Evolutionary conservation across 1,140 invertebrate genomes (phyloP), one percentile per base, ranked within the genome.

Genomic region (Sweltsa coloradensis): DNA sequence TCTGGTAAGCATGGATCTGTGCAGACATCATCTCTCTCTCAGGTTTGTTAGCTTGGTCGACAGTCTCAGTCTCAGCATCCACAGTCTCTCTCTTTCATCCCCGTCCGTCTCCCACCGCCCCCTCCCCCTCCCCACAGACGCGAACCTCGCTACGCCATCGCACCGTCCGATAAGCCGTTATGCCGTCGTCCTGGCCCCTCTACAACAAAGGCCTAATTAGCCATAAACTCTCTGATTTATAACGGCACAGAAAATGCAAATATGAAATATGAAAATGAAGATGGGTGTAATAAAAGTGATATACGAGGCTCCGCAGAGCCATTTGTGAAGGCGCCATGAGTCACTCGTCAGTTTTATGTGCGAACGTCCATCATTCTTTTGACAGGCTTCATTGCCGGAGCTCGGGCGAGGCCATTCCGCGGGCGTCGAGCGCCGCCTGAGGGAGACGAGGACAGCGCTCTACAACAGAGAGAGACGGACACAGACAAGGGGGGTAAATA

Each of bases 241-340:
- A 72, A 72, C 70, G 64, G 67, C 62, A 50, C 48, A 61, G 60
- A 63, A 66, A 66, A 66, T 79, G 77, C 77, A 79, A 79, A 79
- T 79, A 79, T 79, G 77, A 80, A 78, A 79, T 80, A 80, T 81
- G 77, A 79, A 81, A 79, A 81, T 81, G 77, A 81, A 78, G 75
- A 79, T 72, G 74, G 75, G 71, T 71, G 75, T 78, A 78, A 79
- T 79, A 79, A 81, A 79, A 78, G 76, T 79, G 78, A 81, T 79
- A 75, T 78, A 81, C 73, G 71, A 73, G 73, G 69, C 76, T 77
- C 76, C 69, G 70, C 73, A 75, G 76, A 71, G 75, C 76, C 76
- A 77, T 80, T 80, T 73, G 60, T 75, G 73, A 75, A 77, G 72
- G 75, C 68, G 65, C 66, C 64, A 65, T 64, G 62, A 67, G 61